A percentile compares a stretch with the other conserved stretches of the same genome.
Conservation (phyloP, 2,888 invertebrate genomes). For the Caenorhabditis sp. region DNA sequence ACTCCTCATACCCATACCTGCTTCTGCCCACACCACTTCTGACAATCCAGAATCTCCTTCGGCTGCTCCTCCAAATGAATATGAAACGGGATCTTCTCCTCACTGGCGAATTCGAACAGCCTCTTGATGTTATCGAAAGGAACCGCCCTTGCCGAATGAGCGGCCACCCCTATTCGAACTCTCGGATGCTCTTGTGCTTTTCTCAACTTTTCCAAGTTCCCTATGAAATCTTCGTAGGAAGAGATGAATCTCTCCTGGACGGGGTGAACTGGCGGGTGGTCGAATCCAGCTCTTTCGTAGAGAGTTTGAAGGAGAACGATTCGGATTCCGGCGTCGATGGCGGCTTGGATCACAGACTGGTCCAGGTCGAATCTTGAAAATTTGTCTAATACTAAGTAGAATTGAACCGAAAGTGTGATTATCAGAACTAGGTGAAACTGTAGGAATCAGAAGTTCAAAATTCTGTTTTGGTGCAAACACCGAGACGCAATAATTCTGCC, state of each 20-base stretch:
- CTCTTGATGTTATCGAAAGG: constrained; percentile 66
- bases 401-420: neutral
- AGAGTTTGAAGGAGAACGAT: constrained; percentile 80
- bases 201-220: constrained; percentile 67
- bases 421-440: neutral
- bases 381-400: no score
- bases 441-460: neutral
- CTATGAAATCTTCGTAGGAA: constrained; percentile 73
- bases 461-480: neutral
- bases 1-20: constrained; percentile 26
- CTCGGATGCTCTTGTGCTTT: constrained; percentile 38
- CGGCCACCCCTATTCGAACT: constrained; percentile 73
- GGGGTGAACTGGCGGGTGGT: constrained; percentile 68
- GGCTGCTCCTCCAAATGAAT: constrained; percentile 83
- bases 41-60: constrained; percentile 77
- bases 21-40: constrained; percentile 57
- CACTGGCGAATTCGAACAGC: constrained; percentile 71
- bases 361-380: constrained; percentile 76
- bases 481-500: no score
- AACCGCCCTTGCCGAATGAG: constrained; percentile 82
- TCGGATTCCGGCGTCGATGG: constrained; percentile 79
- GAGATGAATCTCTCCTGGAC: constrained; percentile 76
- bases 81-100: constrained; percentile 77
- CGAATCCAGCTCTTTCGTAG: constrained; percentile 80
- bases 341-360: constrained; percentile 79